These are phyloP conservation scores for Festucalex cinctus DNA, from an alignment of 2,113 vertebrate species.

Conservation along the genomic window DNA sequence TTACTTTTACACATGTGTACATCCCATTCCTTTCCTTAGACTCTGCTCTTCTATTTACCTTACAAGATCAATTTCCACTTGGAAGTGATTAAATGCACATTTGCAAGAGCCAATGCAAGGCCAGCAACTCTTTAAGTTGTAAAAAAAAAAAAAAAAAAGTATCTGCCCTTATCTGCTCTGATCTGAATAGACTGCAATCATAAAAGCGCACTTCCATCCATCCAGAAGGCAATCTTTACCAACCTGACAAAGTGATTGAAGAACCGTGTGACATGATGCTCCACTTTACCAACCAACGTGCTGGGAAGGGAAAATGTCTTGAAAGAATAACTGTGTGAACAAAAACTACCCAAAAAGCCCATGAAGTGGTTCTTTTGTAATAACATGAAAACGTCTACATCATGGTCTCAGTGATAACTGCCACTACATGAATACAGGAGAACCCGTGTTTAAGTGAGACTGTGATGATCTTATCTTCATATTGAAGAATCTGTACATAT, in stretches of 20 bases:
- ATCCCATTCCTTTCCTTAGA: not conserved
- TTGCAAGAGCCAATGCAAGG: slow-evolving; percentile 3
- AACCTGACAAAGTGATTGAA: slow-evolving; percentile 17
- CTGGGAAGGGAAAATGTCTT: slow-evolving; percentile 20
- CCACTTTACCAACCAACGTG: not conserved
- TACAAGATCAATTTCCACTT: not conserved
- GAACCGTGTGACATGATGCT: slow-evolving; percentile 13
- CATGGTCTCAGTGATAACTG: slow-evolving; percentile 25
- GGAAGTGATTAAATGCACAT: not conserved
- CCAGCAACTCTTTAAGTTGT: slow-evolving; percentile 2
- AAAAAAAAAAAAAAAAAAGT: not conserved
- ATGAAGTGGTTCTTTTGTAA: slow-evolving; percentile 2
- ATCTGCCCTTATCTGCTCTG: slow-evolving; percentile 3
- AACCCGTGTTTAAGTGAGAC: slow-evolving; percentile 27
- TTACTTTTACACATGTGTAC: slow-evolving; percentile 1
- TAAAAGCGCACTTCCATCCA: not conserved
- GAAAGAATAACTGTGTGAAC: slow-evolving; percentile 11
- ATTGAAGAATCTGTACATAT: slow-evolving; percentile 71
- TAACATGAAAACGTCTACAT: slow-evolving; percentile 8
- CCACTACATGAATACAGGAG: slow-evolving; percentile 28
- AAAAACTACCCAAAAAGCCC: slow-evolving; percentile 25
- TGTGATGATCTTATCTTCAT: slow-evolving; percentile 56
- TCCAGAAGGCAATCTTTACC: slow-evolving; percentile 16
- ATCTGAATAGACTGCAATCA: not conserved
- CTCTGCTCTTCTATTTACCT: not conserved